A percentile compares a stretch with the other conserved stretches of the same genome.
Evolutionary conservation across 2,888 invertebrate genomes (phyloP).

Genomic region (Cephus pulcher): DNA sequence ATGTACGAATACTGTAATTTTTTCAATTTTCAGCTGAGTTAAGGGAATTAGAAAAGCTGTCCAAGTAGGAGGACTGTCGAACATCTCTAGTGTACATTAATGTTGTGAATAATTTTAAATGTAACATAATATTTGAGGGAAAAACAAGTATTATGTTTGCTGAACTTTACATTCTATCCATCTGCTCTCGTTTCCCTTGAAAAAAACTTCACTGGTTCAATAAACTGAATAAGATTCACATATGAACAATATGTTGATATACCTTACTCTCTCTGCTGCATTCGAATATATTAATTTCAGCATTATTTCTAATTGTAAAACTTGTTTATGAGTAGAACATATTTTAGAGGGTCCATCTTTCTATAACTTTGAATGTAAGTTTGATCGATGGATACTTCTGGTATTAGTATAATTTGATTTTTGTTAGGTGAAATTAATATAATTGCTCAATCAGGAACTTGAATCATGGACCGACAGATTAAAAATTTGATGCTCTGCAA

Average conservation of each 20-base stretch:
- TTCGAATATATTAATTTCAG: background rate
- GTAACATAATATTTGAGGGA: constrained; percentile 14
- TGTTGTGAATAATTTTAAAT: constrained; percentile 11
- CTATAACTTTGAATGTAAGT: background rate
- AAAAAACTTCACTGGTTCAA: background rate
- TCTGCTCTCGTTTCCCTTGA: background rate
- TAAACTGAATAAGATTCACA: constrained; percentile 9
- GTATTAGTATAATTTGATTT: background rate
- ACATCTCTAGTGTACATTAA: constrained; percentile 17
- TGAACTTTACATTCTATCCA: background rate
- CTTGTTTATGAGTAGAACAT: background rate
- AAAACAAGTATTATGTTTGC: background rate
- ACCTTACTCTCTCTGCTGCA: background rate
- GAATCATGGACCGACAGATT: constrained; percentile 40
- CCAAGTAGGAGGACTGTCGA: constrained; percentile 38
- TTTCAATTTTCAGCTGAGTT: constrained; percentile 67
- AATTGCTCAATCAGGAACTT: constrained; percentile 39
- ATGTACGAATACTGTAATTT: constrained; percentile 12
- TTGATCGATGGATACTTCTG: background rate
- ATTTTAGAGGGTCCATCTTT: background rate
- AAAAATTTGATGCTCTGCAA: constrained; percentile 5
- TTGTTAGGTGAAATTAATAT: constrained; percentile 19
- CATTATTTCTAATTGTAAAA: background rate
- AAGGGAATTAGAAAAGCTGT: constrained; percentile 66
- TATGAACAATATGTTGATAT: background rate